Evolutionary conservation across 2,888 invertebrate genomes (phyloP).

Genomic region (Nomada fabriciana): DNA sequence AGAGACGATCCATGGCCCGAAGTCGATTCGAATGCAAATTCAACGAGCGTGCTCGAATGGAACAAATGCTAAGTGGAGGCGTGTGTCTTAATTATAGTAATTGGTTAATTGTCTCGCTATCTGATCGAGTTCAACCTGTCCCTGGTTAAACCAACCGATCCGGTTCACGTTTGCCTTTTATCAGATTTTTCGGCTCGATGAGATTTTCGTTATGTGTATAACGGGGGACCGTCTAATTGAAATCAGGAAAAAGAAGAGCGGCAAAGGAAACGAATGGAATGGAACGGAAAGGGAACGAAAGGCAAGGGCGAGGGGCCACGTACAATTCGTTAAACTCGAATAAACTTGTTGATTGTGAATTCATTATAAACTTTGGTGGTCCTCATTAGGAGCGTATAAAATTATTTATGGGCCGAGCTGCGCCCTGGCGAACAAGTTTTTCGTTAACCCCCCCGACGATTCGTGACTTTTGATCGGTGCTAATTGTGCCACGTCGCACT

Average conservation of each 20-base stretch:
- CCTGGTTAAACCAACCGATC: constrained; percentile 23
- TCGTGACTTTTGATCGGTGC: constrained; percentile 52
- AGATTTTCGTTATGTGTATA: constrained; percentile 24
- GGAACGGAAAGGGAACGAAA: background rate
- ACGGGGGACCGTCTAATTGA: background rate
- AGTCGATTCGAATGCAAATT: constrained; percentile 79
- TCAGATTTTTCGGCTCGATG: constrained; percentile 32
- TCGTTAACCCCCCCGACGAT: constrained; percentile 35
- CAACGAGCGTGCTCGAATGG: constrained; percentile 70
- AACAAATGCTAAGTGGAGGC: constrained; percentile 78
- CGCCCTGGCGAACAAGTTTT: constrained; percentile 45
- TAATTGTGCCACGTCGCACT: constrained; percentile 49
- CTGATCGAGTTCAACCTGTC: constrained; percentile 68
- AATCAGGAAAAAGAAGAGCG: constrained; percentile 1
- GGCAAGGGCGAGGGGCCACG: background rate
- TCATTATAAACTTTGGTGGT: constrained; percentile 58
- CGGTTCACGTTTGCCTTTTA: constrained; percentile 15
- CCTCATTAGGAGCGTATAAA: constrained; percentile 63
- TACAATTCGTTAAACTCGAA: constrained; percentile 63
- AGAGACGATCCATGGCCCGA: constrained; percentile 49
- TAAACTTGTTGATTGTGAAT: constrained; percentile 64
- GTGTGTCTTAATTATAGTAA: constrained; percentile 82
- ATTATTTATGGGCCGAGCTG: constrained; percentile 57
- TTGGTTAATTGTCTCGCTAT: constrained; percentile 81
- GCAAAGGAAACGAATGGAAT: background rate